Base-by-base conservation (phyloP, 2,888 invertebrate species). In the Sinohyriopsis cumingii region DNA sequence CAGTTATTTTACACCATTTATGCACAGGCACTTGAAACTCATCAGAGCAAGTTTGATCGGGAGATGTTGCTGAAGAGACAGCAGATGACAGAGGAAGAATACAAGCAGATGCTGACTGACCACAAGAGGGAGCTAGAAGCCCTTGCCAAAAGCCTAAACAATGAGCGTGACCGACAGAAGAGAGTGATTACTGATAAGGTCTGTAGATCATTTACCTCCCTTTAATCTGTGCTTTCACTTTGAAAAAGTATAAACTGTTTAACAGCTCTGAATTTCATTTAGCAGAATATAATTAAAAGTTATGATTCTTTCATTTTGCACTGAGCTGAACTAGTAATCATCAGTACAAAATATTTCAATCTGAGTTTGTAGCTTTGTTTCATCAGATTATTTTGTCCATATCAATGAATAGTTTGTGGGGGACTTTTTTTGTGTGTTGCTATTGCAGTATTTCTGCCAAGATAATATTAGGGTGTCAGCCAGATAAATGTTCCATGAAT, bases 11-110 rank as follows among this genome's bases (percentile, higher is more conserved):
- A 15, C 45, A 15, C 15, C 15, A 33, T 33, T 7, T 33, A 9
- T 33, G 33, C 33, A 45, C 71, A 87, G 88, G 87, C 88, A 5
- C 18, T 84, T 55, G 86, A 85, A 56, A 81, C 83, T 20, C 83
- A 85, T 33, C 83, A 85, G 75, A 78, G 78, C 63, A 87, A 86
- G 76, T 86, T 88, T 82, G 89, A 88, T 59, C 73, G 87, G 20
- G 86, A 88, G 65, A 78, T 88, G 78, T 68, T 84, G 53, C 74
- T 88, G 24, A 82, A 86, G 59, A 82, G 87, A 59, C 77, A 82
- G 59, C 86, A 86, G 69, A 76, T 84, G 60, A 76, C 82, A 18
- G 85, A 88, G 60, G 86, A 85, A 7, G 89, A 88, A 66, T 83
- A 86, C 67, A 78, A 86, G 68, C 77, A 78, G 65, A 71, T 87